A percentile compares a stretch with the other conserved stretches of the same genome.
phyloP scores from a whole-genome alignment of 2,797 vertebrate genomes.

The Molossus alvarezi region DNA sequence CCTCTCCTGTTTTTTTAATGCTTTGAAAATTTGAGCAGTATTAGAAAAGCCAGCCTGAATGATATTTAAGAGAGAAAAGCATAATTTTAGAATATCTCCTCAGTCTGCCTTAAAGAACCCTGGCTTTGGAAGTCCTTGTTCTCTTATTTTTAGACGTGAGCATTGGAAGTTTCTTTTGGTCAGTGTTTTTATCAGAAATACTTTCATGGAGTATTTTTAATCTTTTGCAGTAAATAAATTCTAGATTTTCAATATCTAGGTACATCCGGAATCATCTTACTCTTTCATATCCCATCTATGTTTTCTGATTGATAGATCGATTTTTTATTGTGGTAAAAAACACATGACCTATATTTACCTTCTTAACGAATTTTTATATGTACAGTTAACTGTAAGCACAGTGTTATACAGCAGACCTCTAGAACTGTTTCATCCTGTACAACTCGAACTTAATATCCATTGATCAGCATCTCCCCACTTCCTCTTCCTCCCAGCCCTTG shows the following conservation, averaged over 20 bases:
- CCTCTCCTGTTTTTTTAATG: not conserved
- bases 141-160: constrained; percentile 14
- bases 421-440: not conserved
- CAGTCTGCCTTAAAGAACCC: not conserved
- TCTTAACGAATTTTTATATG: not conserved
- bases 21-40: not conserved
- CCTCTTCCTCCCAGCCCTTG: not conserved
- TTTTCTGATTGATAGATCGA: not conserved
- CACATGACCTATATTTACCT: not conserved
- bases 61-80: not conserved
- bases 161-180: constrained; percentile 35
- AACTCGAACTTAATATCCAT: not conserved
- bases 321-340: constrained; percentile 29
- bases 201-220: not conserved
- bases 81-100: not conserved
- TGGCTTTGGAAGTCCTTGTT: not conserved
- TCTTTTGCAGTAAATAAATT: not conserved
- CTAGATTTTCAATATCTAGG: not conserved
- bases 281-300: not conserved
- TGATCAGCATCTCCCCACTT: not conserved
- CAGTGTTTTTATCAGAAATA: not conserved
- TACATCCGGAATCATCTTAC: not conserved
- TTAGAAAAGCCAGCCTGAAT: constrained; percentile 2
- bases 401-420: not conserved
- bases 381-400: not conserved